Evolutionary conservation across 2,797 vertebrate genomes (phyloP).

Genomic region (Gymnothorax javanicus): DNA sequence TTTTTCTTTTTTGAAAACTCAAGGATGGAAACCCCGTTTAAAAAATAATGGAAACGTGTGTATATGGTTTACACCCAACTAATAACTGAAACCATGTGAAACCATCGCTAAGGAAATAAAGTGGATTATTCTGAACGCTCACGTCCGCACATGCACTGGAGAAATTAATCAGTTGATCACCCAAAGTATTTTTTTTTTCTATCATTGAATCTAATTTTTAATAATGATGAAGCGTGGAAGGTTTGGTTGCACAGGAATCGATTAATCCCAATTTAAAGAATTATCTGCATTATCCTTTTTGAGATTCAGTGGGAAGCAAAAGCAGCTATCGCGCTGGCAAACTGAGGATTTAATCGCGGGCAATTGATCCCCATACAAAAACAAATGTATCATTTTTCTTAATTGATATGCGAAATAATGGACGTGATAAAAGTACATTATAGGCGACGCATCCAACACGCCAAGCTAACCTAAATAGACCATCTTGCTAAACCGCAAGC

Average conservation of each 20-base stretch:
- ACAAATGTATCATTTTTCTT: background rate
- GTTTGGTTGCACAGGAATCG: background rate
- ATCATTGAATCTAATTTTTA: background rate
- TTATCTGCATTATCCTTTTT: background rate
- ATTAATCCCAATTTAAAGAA: background rate
- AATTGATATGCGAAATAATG: background rate
- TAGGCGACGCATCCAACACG: no score
- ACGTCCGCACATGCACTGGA: no score
- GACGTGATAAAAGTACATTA: no score
- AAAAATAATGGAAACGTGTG: no score
- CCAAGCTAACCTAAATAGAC: background rate
- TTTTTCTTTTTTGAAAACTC: no score
- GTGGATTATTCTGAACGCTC: no score
- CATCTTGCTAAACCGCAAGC: background rate
- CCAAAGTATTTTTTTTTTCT: background rate
- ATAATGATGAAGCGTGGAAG: background rate
- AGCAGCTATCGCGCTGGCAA: background rate
- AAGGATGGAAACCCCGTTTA: no score
- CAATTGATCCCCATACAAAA: background rate
- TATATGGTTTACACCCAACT: no score
- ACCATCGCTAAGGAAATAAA: no score
- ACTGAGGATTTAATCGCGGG: background rate
- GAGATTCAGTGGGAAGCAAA: background rate
- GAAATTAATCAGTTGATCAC: background rate
- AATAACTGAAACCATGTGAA: no score